Evolutionary conservation across 2,797 vertebrate genomes (phyloP).

Genomic region (Pelochelys cantorii): DNA sequence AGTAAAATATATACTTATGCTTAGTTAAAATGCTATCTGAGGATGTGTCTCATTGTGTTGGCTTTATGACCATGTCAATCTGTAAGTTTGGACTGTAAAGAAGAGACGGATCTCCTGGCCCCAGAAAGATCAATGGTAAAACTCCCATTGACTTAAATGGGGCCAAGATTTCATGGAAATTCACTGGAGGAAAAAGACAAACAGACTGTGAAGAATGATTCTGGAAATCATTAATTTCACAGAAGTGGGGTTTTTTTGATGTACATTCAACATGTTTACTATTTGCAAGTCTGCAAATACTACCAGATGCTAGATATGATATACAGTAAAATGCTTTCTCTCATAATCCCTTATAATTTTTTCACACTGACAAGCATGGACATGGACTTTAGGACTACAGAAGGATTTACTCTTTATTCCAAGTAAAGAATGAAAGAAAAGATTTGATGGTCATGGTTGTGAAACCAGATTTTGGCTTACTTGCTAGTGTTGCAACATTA

Average conservation of each 20-base stretch:
- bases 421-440: background rate
- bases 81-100: background rate
- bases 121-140: background rate
- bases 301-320: background rate
- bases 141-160: background rate
- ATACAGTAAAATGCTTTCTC: background rate
- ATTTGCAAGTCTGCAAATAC: background rate
- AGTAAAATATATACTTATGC: fast-evolving
- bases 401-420: background rate
- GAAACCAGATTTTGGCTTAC: slow-evolving; percentile 53
- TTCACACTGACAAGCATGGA: background rate
- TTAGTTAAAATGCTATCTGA: background rate
- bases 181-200: background rate
- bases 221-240: background rate
- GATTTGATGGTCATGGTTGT: background rate
- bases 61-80: fast-evolving
- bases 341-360: background rate
- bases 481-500: slow-evolving; percentile 46
- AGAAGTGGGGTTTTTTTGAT: background rate
- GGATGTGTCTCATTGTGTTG: fast-evolving
- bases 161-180: background rate
- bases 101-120: background rate
- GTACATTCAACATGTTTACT: fast-evolving
- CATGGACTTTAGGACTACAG: background rate
- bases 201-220: background rate